These are phyloP conservation scores for Halcyon chelicuti DNA, from an alignment of 2,797 vertebrate species.

Conservation along the genomic window DNA sequence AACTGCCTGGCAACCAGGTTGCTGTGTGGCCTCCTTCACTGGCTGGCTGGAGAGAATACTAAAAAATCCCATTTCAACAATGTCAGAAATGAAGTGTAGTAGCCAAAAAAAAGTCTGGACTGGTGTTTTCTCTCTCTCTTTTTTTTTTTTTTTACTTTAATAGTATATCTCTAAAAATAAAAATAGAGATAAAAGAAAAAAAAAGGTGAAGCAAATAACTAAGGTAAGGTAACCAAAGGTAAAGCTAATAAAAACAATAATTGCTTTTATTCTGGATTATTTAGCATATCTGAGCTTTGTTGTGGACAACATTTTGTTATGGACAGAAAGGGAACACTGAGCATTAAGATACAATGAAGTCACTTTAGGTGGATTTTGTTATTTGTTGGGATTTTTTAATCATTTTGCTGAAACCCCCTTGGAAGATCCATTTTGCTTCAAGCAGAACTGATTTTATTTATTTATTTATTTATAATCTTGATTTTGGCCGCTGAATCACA, in stretches of 20 bases:
- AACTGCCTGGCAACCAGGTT: background rate
- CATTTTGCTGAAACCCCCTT: background rate
- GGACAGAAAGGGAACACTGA: background rate
- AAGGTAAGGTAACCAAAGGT: background rate
- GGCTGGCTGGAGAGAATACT: background rate
- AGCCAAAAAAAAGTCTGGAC: background rate
- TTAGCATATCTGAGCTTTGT: background rate
- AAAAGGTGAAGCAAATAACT: background rate
- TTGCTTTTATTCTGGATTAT: background rate
- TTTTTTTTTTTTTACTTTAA: background rate
- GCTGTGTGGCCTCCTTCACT: background rate
- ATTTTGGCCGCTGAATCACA: constrained; percentile 21
- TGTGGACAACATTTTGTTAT: background rate
- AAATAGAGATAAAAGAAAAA: accelerated
- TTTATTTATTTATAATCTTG: background rate
- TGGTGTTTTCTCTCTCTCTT: background rate
- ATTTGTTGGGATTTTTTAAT: background rate
- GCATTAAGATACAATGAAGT: background rate
- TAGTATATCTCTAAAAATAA: background rate
- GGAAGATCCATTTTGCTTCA: background rate
- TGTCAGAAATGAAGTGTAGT: background rate
- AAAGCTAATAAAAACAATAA: background rate
- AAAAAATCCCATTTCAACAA: background rate
- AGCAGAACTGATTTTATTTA: background rate
- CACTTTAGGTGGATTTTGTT: background rate